These are phyloP conservation scores for Volucella inanis DNA, from an alignment of 2,888 invertebrate genomes.

Conservation along the genomic window DNA sequence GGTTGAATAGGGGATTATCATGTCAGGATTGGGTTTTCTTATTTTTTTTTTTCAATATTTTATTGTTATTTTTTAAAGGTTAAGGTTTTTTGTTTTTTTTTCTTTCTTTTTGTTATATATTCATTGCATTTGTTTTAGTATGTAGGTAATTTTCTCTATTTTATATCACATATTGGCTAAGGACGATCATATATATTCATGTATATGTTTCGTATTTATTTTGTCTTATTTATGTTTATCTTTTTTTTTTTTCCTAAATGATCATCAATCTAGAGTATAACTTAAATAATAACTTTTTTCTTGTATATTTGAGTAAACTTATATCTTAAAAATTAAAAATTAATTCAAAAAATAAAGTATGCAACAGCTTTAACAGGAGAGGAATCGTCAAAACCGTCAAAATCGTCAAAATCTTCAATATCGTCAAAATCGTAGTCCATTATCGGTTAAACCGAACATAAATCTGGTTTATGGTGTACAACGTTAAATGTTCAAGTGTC, in stretches of 20 bases:
- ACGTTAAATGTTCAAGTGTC: constrained; percentile 52
- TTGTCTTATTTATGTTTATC: constrained; percentile 3
- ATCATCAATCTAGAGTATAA: constrained; percentile 21
- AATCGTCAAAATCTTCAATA: not conserved
- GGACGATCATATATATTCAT: constrained; percentile 66
- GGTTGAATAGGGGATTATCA: constrained; percentile 15
- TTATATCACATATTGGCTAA: constrained; percentile 76
- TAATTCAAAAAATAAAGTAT: not conserved
- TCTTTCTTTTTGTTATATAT: not conserved
- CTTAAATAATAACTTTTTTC: not conserved
- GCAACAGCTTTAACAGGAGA: not conserved
- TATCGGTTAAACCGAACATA: constrained; percentile 34
- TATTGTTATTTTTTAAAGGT: constrained; percentile 13
- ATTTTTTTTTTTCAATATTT: not conserved
- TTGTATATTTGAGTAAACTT: not conserved
- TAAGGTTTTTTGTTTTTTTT: constrained; percentile 11
- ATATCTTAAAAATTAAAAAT: not conserved
- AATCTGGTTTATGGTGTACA: constrained; percentile 53
- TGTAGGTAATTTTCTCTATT: constrained; percentile 60
- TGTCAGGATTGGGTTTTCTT: not conserved
- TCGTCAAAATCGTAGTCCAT: not conserved
- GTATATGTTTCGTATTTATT: constrained; percentile 3
- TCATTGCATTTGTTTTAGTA: constrained; percentile 37
- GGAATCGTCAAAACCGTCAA: not conserved
- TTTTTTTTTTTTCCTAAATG: constrained; percentile 12